A percentile compares a stretch with the other conserved stretches of the same genome.
Conservation (phyloP, 1,140 invertebrate genomes). For the Drosophila ogumai region DNA sequence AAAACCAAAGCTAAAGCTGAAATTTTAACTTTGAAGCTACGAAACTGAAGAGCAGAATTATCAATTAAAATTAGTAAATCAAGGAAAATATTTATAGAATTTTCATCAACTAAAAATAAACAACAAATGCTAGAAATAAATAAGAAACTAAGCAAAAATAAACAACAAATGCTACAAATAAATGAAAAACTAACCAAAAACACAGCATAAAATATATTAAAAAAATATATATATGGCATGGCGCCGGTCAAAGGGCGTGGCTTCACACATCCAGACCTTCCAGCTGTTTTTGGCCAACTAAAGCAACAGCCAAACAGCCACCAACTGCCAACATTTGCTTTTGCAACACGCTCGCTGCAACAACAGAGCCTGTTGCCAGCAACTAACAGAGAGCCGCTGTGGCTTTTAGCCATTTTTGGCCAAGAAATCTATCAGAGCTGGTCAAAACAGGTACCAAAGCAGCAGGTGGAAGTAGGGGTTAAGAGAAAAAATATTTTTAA, state of each 20-base stretch:
- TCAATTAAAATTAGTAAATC: slow-evolving; percentile 13
- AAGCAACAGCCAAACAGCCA: slow-evolving; percentile 3
- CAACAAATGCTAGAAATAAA: background rate
- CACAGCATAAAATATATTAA: background rate
- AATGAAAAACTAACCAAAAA: background rate
- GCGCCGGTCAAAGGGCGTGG: background rate
- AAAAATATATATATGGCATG: background rate
- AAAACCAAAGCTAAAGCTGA: background rate
- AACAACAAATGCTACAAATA: background rate
- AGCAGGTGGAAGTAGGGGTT: background rate
- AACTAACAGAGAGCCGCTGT: background rate
- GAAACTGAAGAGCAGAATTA: background rate
- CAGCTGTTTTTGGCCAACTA: slow-evolving; percentile 10
- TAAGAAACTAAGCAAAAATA: background rate
- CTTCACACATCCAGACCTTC: background rate
- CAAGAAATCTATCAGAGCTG: background rate
- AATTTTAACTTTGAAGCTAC: background rate
- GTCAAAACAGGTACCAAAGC: no score
- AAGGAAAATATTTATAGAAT: slow-evolving; percentile 20
- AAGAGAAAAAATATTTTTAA: background rate
- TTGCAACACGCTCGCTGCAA: slow-evolving; percentile 17
- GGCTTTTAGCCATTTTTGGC: background rate
- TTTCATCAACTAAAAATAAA: background rate
- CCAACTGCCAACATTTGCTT: background rate
- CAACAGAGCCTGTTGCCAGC: slow-evolving; percentile 2